Evolutionary conservation across 35 echinoderm and acorn worm genomes (phyloP), one percentile per base, ranked within the genome.

Genomic region (Ophioderma brevispina): DNA sequence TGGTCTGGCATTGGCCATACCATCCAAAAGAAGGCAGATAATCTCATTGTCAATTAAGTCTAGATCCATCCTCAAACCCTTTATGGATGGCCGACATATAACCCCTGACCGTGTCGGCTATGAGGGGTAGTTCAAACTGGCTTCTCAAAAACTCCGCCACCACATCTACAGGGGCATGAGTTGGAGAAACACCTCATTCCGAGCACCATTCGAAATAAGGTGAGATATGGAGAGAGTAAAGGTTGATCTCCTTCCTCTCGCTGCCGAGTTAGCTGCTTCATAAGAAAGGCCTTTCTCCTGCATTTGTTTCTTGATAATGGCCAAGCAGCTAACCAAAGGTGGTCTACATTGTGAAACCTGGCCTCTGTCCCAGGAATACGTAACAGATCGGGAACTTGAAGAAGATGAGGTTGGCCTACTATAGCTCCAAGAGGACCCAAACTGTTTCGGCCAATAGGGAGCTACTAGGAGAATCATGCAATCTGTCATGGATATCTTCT

Each of bases 401-500:
- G 80, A 10, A 82, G 18, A 81, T 0, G 4, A 36, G 79, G 37
- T 36, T 37, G 5, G 11, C 32, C 19, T 36, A 31, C 38, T 21
- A n/a, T 0, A 82, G 80, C 19, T 39, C 40, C 14, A 43, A 0
- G 19, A 46, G 30, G 41, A 82, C 80, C 80, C 37, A 25, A 38
- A 25, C 35, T 82, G 39, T 17, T 38, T 35, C 13, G 80, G 80
- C 80, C 39, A 82, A 25, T 30, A 82, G 1, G n/a, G 80, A 31
- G 80, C 80, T n/a, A 82, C 15, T 28, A 82, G 80, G 35, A 82
- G 35, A 23, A 82, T 21, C 28, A 35, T 10, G 80, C 39, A 82
- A 1, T 0, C 14, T 40, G 15, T 38, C 39, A 0, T 3, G 21
- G 28, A n/a, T 8, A 82, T 39, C 37, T 82, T 82, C 34, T 23